Conservation (phyloP, 1,140 invertebrate genomes). For the Eufriesea mexicana region DNA sequence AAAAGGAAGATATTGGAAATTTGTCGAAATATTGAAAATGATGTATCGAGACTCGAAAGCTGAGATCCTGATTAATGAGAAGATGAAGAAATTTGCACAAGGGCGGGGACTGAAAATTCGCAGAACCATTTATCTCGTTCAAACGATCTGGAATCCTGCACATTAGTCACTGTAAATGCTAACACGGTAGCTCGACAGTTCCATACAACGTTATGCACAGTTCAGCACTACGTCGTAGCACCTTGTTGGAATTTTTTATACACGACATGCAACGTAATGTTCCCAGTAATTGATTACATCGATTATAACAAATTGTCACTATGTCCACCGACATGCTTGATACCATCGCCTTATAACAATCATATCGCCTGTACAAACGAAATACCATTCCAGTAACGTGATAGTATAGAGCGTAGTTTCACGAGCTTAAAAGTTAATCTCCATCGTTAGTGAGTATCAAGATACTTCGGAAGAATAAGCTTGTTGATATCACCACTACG, state of each 20-base stretch:
- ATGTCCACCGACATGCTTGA: slow-evolving; percentile 8
- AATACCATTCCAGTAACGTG: not conserved
- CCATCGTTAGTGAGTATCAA: not conserved
- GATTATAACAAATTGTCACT: not conserved
- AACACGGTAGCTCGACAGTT: not conserved
- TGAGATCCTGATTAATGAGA: not conserved
- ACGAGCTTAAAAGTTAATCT: not conserved
- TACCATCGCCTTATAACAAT: not conserved
- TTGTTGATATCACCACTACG: not conserved
- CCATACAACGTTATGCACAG: slow-evolving; percentile 11
- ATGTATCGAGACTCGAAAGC: not conserved
- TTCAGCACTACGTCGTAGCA: slow-evolving; percentile 6
- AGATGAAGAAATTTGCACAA: slow-evolving; percentile 6
- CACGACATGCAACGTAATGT: not conserved
- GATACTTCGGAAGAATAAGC: not conserved
- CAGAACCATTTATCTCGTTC: not conserved
- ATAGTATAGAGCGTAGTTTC: slow-evolving; percentile 4
- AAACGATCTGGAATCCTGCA: slow-evolving; percentile 5
- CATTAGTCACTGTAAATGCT: slow-evolving; percentile 29
- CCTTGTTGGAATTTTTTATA: slow-evolving; percentile 8
- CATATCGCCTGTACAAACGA: not conserved
- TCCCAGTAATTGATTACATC: not conserved
- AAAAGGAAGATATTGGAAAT: not conserved
- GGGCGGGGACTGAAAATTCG: not conserved
- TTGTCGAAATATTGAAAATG: not conserved